Evolutionary conservation across 2,888 invertebrate genomes (phyloP).

Genomic region (Cryptocephalus primarius): DNA sequence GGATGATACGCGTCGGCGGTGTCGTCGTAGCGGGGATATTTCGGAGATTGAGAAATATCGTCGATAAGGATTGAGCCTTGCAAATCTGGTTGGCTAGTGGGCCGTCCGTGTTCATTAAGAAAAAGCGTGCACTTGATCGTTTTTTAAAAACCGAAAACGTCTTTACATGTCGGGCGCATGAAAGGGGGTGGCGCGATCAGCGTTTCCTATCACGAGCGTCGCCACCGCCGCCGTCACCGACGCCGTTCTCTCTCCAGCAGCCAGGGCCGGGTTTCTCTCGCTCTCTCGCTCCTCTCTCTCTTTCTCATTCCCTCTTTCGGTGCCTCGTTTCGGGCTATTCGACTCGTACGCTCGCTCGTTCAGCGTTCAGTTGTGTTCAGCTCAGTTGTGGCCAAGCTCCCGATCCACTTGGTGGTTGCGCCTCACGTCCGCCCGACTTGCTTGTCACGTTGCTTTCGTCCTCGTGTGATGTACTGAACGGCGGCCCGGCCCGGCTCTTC

Average conservation of each 20-base stretch:
- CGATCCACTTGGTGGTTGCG: background rate
- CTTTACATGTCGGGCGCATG: constrained; percentile 30
- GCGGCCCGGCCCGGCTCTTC: too few relatives aligned
- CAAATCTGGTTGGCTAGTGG: constrained; percentile 33
- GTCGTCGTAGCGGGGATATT: constrained; percentile 3
- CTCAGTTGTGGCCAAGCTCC: constrained; percentile 5
- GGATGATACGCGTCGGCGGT: background rate
- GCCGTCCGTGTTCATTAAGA: constrained; percentile 33
- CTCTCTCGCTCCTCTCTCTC: constrained; percentile 17
- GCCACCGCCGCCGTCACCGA: constrained; percentile 3
- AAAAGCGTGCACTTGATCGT: constrained; percentile 31
- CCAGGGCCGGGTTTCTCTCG: constrained; percentile 18
- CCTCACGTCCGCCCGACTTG: constrained; percentile 1
- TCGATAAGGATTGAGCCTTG: constrained; percentile 22
- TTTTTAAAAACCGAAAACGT: constrained; percentile 31
- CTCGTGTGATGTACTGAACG: too few relatives aligned
- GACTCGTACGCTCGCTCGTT: background rate
- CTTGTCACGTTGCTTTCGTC: constrained; percentile 27
- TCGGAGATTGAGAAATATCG: constrained; percentile 17
- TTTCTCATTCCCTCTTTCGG: too few relatives aligned
- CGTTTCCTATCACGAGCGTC: constrained; percentile 5
- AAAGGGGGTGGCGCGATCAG: constrained; percentile 33
- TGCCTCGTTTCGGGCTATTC: too few relatives aligned
- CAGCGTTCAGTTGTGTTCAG: background rate
- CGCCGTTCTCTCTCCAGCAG: constrained; percentile 21